A percentile compares a stretch with the other conserved stretches of the same genome.
phyloP scores from a whole-genome alignment of 2,888 invertebrate species.

The Folsomia manolachei region DNA sequence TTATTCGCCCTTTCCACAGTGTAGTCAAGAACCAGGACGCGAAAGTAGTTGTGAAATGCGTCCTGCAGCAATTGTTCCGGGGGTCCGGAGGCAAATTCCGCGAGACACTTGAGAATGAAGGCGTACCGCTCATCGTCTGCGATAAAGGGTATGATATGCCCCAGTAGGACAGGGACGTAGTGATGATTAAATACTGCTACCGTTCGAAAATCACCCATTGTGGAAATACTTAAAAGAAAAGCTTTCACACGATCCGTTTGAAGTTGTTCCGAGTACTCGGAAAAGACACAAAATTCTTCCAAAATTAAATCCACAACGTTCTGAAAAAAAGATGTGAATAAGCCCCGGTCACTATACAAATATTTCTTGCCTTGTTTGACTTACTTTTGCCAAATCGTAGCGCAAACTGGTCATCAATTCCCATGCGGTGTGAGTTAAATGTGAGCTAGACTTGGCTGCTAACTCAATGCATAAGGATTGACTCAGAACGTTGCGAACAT shows the following conservation, averaged over 20 bases:
- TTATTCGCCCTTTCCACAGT: background rate
- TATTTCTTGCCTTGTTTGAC: background rate
- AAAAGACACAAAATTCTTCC: background rate
- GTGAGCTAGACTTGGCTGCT: background rate
- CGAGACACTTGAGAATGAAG: slow-evolving; percentile 10
- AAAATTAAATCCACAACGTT: background rate
- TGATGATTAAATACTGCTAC: slow-evolving; percentile 4
- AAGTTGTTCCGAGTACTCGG: background rate
- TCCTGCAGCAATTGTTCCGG: slow-evolving; percentile 14
- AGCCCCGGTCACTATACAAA: background rate
- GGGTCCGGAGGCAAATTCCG: background rate
- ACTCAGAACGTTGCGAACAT: slow-evolving; percentile 11
- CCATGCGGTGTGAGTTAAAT: slow-evolving; percentile 10
- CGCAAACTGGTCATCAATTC: slow-evolving; percentile 24
- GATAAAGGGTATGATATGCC: slow-evolving; percentile 20
- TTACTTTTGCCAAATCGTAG: slow-evolving; percentile 16
- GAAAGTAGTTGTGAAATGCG: slow-evolving; percentile 18
- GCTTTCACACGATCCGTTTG: background rate
- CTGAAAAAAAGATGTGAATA: background rate
- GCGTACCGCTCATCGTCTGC: background rate
- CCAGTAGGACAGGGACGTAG: slow-evolving; percentile 22
- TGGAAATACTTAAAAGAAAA: slow-evolving; percentile 13
- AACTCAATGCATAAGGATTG: slow-evolving; percentile 19
- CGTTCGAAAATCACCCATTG: slow-evolving; percentile 22
- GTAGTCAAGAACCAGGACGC: slow-evolving; percentile 16